Evolutionary conservation across 2,888 invertebrate genomes (phyloP).

Genomic region (Apodemia duryi): DNA sequence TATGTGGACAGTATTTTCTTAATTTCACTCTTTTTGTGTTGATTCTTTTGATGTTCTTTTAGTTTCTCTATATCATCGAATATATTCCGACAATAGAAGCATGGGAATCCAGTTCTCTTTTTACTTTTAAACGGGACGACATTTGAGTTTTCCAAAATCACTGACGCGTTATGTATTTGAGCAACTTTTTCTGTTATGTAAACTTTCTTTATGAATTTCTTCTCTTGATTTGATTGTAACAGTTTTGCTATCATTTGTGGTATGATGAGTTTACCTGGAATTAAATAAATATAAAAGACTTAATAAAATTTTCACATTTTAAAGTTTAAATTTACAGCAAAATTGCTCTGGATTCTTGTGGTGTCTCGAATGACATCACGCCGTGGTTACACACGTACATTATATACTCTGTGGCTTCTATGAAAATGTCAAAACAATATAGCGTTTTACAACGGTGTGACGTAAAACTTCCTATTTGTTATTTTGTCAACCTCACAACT

Average conservation of each 20-base stretch:
- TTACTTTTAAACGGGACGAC: constrained; percentile 56
- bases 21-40: constrained; percentile 43
- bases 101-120: constrained; percentile 53
- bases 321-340: no score
- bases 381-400: no score
- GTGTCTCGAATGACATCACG: no score
- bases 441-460: no score
- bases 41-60: constrained; percentile 39
- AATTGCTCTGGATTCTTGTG: no score
- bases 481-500: no score
- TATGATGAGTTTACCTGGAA: constrained; percentile 43
- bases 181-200: constrained; percentile 53
- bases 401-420: no score
- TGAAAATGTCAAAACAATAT: no score
- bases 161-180: constrained; percentile 46
- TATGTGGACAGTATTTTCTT: constrained; percentile 45
- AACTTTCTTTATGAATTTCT: constrained; percentile 26
- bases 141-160: constrained; percentile 51
- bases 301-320: no score
- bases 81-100: constrained; percentile 55
- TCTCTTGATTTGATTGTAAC: constrained; percentile 25
- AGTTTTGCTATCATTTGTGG: constrained; percentile 40
- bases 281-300: background rate
- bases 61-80: constrained; percentile 47
- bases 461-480: no score